Conservation (phyloP, 2,797 vertebrate genomes). For the Bradypus variegatus region DNA sequence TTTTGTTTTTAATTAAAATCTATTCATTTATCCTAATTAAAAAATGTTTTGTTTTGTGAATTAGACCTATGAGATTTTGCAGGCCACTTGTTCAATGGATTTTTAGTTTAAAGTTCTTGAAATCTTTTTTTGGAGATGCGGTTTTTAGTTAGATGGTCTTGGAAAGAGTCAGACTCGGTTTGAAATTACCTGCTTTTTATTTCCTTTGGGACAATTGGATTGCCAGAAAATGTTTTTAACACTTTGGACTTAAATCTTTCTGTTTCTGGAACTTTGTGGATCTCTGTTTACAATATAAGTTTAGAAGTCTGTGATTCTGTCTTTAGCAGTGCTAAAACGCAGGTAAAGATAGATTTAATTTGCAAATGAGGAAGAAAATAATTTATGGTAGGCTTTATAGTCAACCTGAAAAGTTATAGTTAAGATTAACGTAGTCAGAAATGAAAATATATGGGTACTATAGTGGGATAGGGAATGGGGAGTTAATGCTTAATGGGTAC, state of each 20-base stretch:
- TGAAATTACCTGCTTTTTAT: conserved; percentile 22
- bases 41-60: conserved; percentile 27
- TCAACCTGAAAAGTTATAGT: conserved; percentile 12
- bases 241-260: conserved; percentile 19
- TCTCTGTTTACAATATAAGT: conserved; percentile 9
- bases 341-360: conserved; percentile 29
- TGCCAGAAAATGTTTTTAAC: not conserved
- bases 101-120: conserved; percentile 10
- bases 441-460: not conserved
- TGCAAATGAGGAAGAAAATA: not conserved
- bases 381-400: conserved; percentile 4
- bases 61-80: conserved; percentile 11
- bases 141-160: not conserved
- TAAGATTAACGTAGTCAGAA: conserved; percentile 1
- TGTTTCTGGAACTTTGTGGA: not conserved
- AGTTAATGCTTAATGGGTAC: too few species aligned
- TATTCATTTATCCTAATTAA: conserved; percentile 17
- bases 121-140: not conserved
- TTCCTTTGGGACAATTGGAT: not conserved
- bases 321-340: not conserved
- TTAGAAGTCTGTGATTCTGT: conserved; percentile 4
- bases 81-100: not conserved
- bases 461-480: too few species aligned
- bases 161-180: not conserved
- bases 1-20: conserved; percentile 35